Evolutionary conservation across 2,888 invertebrate genomes (phyloP).

Genomic region (Stenodera caucasica): DNA sequence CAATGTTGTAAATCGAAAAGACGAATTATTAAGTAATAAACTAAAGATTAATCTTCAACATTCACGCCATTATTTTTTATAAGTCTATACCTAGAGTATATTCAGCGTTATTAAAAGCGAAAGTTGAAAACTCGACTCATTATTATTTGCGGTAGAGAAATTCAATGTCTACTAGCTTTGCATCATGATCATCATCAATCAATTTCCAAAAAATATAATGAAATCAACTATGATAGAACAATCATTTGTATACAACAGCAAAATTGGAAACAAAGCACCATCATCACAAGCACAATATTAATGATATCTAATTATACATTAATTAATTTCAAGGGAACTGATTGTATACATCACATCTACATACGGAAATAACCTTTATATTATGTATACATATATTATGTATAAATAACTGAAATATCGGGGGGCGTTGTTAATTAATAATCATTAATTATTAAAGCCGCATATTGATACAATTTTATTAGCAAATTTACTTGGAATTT

Average conservation of each 20-base stretch:
- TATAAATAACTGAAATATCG: too few species aligned
- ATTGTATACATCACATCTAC: background rate
- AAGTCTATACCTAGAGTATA: background rate
- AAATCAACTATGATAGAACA: background rate
- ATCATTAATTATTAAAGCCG: background rate
- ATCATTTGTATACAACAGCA: background rate
- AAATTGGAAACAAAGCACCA: conserved; percentile 3
- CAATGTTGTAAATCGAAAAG: too few species aligned
- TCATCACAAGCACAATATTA: background rate
- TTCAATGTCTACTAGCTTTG: conserved; percentile 1
- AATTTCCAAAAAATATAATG: conserved; percentile 7
- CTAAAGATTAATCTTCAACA: background rate
- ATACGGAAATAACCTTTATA: background rate
- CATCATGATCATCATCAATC: conserved; percentile 3
- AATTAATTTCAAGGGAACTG: conserved; percentile 8
- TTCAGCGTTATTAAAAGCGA: conserved; percentile 9
- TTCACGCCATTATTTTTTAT: background rate
- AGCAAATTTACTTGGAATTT: background rate
- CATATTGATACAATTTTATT: background rate
- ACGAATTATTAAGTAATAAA: background rate
- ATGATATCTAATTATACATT: background rate
- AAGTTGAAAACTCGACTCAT: background rate
- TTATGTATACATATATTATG: background rate
- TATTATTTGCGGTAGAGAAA: background rate
- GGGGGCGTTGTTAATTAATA: background rate